These are phyloP conservation scores for Petrophora chlorosata DNA, from an alignment of 2,888 invertebrate genomes.

Conservation along the genomic window DNA sequence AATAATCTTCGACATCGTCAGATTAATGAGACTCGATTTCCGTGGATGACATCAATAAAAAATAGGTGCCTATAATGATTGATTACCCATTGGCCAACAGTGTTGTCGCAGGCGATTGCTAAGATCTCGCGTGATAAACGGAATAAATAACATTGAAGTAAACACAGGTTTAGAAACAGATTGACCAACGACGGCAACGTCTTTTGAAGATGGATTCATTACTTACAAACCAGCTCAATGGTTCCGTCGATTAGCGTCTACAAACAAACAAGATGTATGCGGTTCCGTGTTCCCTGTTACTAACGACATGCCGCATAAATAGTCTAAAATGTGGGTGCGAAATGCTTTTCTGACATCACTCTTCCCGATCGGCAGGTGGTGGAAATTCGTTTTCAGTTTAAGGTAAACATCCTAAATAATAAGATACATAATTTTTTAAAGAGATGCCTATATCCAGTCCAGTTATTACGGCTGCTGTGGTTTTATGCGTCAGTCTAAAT, in stretches of 20 bases:
- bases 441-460: neutral
- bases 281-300: conserved; percentile 10
- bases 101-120: conserved; percentile 4
- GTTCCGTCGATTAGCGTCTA: conserved; percentile 15
- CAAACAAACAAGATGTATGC: conserved; percentile 18
- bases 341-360: conserved; percentile 22
- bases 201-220: conserved; percentile 21
- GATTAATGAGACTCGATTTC: conserved; percentile 13
- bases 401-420: conserved; percentile 33
- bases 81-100: conserved; percentile 26
- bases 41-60: conserved; percentile 26
- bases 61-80: neutral
- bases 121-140: conserved; percentile 19
- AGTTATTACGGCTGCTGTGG: conserved; percentile 19
- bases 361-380: conserved; percentile 20
- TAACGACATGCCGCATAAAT: conserved; percentile 13
- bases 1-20: conserved; percentile 11
- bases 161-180: conserved; percentile 16
- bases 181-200: conserved; percentile 15
- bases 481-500: conserved; percentile 28
- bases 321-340: conserved; percentile 10
- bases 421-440: neutral
- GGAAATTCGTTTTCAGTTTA: conserved; percentile 26
- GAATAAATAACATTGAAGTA: conserved; percentile 12
- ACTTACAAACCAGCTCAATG: conserved; percentile 1